These are phyloP conservation scores for Arctia plantaginis DNA, from an alignment of 2,888 invertebrate species.

Conservation along the genomic window DNA sequence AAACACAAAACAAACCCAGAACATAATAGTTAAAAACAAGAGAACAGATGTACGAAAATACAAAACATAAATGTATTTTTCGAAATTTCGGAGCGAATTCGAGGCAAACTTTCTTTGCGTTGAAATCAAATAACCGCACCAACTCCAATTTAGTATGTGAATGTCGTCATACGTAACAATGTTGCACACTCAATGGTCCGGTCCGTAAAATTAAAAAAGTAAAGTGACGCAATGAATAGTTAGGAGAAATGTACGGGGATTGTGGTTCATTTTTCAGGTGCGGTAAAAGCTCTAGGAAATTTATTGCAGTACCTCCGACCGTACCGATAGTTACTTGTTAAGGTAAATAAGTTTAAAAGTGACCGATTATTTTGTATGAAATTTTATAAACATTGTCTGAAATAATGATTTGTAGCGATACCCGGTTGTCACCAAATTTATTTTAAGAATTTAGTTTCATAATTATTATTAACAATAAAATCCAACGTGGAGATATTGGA, in stretches of 20 bases:
- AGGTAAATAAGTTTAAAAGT: not conserved
- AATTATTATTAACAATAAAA: no score
- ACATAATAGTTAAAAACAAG: conserved; percentile 7
- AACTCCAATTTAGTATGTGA: conserved; percentile 36
- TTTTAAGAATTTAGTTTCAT: not conserved
- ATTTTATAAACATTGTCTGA: not conserved
- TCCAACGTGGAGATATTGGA: no score
- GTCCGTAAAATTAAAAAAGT: conserved; percentile 13
- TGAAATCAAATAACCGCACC: conserved; percentile 42
- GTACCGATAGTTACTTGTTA: not conserved
- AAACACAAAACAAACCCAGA: conserved; percentile 6
- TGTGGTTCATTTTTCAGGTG: not conserved
- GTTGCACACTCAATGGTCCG: conserved; percentile 27
- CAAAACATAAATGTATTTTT: conserved; percentile 25
- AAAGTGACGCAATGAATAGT: not conserved
- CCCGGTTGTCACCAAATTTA: not conserved
- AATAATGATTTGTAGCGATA: no score
- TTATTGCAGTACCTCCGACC: not conserved
- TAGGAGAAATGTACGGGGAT: not conserved
- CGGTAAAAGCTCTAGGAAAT: not conserved
- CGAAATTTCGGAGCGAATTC: conserved; percentile 20
- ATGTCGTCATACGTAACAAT: conserved; percentile 33
- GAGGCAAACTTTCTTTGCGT: conserved; percentile 38
- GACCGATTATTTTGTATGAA: not conserved
- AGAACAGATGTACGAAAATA: conserved; percentile 17